Evolutionary conservation across 2,113 vertebrate species (phyloP).

Genomic region (Tragelaphus imberbis): DNA sequence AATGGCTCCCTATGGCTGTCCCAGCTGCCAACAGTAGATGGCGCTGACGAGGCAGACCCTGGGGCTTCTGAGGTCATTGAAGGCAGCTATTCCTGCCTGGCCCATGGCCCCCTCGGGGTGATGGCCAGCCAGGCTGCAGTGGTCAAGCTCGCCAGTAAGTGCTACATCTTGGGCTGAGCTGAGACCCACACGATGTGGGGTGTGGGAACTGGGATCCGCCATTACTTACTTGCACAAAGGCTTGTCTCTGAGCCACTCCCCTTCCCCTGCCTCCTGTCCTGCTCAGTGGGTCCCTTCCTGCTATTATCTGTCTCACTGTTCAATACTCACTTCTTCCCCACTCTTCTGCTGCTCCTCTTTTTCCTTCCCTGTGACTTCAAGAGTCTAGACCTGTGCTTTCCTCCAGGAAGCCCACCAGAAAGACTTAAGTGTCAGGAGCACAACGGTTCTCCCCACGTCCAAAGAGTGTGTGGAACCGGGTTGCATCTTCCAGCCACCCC

Average conservation of each 20-base stretch:
- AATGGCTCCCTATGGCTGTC: conserved; percentile 89
- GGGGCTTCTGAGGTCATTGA: conserved; percentile 68
- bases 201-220: background rate
- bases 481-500: background rate
- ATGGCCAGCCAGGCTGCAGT: conserved; percentile 89
- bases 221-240: background rate
- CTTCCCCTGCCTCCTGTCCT: background rate
- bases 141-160: conserved; percentile 91
- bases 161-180: background rate
- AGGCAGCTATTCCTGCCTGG: conserved; percentile 91
- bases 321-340: background rate
- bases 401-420: background rate
- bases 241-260: background rate
- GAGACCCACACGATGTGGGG: background rate
- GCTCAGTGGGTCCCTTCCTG: background rate
- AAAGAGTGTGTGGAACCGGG: background rate
- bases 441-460: no score
- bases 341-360: background rate
- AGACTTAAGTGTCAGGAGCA: background rate
- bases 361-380: background rate
- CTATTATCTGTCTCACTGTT: accelerated
- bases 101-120: conserved; percentile 84
- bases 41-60: background rate
- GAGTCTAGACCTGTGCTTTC: background rate
- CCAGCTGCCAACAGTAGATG: conserved; percentile 57